phyloP scores from a whole-genome alignment of 2,113 vertebrate species.

The Larimichthys polyactis region DNA sequence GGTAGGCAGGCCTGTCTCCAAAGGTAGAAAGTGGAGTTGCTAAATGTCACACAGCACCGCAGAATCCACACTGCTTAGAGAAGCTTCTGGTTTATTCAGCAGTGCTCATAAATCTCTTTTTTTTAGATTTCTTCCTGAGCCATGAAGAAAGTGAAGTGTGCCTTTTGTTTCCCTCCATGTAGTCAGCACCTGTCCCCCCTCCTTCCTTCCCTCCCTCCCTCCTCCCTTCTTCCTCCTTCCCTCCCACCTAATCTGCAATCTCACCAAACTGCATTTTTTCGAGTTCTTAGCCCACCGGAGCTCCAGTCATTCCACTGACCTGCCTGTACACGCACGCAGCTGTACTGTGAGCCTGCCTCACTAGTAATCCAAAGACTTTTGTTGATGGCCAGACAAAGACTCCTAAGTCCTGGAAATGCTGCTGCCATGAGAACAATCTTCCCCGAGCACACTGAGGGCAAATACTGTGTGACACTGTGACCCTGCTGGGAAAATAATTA shows the following conservation, averaged over 20 bases:
- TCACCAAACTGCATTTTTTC: conserved; percentile 86
- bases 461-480: neutral
- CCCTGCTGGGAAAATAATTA: neutral
- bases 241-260: conserved; percentile 78
- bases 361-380: conserved; percentile 78
- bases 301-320: conserved; percentile 80
- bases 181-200: conserved; percentile 62
- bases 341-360: conserved; percentile 72
- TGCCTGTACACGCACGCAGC: conserved; percentile 82
- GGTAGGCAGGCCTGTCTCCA: conserved; percentile 29
- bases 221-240: conserved; percentile 13
- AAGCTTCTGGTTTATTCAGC: neutral
- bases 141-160: conserved; percentile 53
- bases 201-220: conserved; percentile 21
- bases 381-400: conserved; percentile 80
- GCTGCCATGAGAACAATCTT: conserved; percentile 71
- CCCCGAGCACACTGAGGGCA: conserved; percentile 57
- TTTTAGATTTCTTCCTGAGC: conserved; percentile 29
- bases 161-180: conserved; percentile 63
- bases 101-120: neutral
- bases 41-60: conserved; percentile 35
- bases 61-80: neutral
- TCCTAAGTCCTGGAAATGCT: conserved; percentile 67
- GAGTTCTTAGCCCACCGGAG: conserved; percentile 80
- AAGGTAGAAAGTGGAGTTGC: conserved; percentile 43